Evolutionary conservation across 1,140 invertebrate genomes (phyloP).

Genomic region (Mycetomoellerius zeteki): DNA sequence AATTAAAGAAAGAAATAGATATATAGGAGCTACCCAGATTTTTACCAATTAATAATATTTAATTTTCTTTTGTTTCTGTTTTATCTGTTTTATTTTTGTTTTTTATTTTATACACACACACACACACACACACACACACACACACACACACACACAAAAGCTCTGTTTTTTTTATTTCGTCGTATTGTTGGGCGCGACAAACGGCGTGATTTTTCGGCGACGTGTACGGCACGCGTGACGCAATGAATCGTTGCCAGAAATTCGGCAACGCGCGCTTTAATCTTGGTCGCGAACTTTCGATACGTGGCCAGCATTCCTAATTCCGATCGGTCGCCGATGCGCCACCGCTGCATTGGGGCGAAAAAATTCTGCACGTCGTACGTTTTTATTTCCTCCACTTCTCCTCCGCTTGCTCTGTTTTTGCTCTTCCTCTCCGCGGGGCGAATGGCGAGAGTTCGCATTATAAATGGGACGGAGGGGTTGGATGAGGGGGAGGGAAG

Average conservation of each 20-base stretch:
- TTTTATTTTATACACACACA: too few species aligned
- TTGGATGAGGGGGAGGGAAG: not conserved
- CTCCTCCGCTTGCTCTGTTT: slow-evolving; percentile 10
- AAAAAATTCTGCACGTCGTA: slow-evolving; percentile 46
- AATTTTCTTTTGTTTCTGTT: not conserved
- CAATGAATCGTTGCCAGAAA: slow-evolving; percentile 44
- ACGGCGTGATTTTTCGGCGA: slow-evolving; percentile 24
- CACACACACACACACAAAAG: too few species aligned
- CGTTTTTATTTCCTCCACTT: slow-evolving; percentile 47
- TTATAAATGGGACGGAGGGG: slow-evolving; percentile 38
- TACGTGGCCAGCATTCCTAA: slow-evolving; percentile 58
- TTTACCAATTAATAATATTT: not conserved
- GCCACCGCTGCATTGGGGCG: not conserved
- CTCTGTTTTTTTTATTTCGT: not conserved
- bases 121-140: too few species aligned
- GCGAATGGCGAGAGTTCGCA: slow-evolving; percentile 45
- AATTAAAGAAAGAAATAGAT: not conserved
- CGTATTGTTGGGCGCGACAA: slow-evolving; percentile 13
- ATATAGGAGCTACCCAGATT: not conserved
- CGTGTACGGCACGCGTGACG: slow-evolving; percentile 6
- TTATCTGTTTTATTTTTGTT: not conserved
- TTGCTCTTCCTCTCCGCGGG: slow-evolving; percentile 15
- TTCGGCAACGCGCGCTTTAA: slow-evolving; percentile 57
- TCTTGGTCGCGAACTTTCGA: slow-evolving; percentile 57
- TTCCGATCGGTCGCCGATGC: slow-evolving; percentile 38